Conservation (phyloP, 2,797 vertebrate genomes). For the Mus caroli region DNA sequence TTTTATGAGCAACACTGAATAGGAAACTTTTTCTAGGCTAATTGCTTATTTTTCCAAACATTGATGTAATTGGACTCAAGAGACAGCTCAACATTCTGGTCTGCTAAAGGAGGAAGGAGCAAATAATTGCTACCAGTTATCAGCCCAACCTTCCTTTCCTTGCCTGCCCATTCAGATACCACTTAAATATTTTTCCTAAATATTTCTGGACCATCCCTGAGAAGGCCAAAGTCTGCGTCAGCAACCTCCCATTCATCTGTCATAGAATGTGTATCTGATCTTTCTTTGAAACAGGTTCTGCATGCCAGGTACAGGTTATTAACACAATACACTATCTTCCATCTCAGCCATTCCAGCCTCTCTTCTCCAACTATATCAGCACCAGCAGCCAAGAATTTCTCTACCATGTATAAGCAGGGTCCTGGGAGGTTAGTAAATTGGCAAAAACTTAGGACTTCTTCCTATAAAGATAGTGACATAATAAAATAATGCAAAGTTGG, state of each 20-base stretch:
- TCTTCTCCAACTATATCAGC: not conserved
- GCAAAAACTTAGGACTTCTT: not conserved
- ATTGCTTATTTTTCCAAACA: not conserved
- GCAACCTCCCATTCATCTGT: not conserved
- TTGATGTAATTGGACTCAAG: not conserved
- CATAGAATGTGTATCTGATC: not conserved
- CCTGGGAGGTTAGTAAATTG: not conserved
- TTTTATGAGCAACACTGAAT: not conserved
- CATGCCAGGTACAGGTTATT: not conserved
- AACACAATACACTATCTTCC: not conserved
- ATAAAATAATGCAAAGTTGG: not conserved
- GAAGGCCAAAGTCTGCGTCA: not conserved
- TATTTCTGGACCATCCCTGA: not conserved
- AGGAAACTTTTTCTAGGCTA: conserved; percentile 4
- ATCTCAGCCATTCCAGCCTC: not conserved
- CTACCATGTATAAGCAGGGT: not conserved
- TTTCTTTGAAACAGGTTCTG: not conserved
- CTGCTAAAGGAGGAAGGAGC: not conserved
- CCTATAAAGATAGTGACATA: not conserved
- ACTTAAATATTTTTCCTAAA: not conserved
- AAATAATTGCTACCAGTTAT: not conserved
- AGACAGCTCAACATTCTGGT: not conserved
- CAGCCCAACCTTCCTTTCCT: not conserved
- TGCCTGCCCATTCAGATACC: not conserved
- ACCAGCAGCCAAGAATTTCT: not conserved